phyloP scores from a whole-genome alignment of 2,113 vertebrate species.

The Blennius ocellaris region DNA sequence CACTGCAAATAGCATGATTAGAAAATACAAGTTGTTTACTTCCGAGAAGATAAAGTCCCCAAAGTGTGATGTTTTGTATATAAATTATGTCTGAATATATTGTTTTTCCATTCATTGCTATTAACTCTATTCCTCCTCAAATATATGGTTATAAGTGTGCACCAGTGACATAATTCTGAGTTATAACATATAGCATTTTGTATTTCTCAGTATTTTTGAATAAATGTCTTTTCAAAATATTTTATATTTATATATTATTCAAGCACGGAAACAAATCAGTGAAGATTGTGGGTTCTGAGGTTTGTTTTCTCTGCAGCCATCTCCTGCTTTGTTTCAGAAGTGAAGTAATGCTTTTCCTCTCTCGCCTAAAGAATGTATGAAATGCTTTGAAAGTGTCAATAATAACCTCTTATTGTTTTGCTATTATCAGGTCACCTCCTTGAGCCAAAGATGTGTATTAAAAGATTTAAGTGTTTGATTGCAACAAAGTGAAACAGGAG shows the following conservation, averaged over 20 bases:
- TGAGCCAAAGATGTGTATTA: slow-evolving; percentile 9
- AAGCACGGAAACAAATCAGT: neutral
- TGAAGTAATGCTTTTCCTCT: neutral
- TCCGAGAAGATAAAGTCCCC: too few relatives aligned
- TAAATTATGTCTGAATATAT: too few relatives aligned
- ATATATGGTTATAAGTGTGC: too few relatives aligned
- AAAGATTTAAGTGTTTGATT: slow-evolving; percentile 55
- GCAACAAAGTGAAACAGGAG: slow-evolving; percentile 42
- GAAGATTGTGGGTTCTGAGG: neutral
- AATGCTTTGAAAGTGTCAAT: slow-evolving; percentile 21
- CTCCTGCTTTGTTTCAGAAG: neutral
- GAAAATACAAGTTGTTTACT: too few relatives aligned
- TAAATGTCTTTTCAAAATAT: too few relatives aligned
- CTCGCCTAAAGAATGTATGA: neutral
- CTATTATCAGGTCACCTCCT: neutral
- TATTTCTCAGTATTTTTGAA: too few relatives aligned
- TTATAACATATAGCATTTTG: too few relatives aligned
- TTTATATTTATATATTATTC: neutral
- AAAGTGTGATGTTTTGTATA: too few relatives aligned
- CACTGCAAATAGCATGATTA: too few relatives aligned
- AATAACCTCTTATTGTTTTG: neutral
- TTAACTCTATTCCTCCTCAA: too few relatives aligned
- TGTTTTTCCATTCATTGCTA: too few relatives aligned
- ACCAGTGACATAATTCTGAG: too few relatives aligned
- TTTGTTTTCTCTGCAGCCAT: neutral